Conservation (phyloP, 64 coral and sea anemone genomes). For the Pachyseris speciosa region DNA sequence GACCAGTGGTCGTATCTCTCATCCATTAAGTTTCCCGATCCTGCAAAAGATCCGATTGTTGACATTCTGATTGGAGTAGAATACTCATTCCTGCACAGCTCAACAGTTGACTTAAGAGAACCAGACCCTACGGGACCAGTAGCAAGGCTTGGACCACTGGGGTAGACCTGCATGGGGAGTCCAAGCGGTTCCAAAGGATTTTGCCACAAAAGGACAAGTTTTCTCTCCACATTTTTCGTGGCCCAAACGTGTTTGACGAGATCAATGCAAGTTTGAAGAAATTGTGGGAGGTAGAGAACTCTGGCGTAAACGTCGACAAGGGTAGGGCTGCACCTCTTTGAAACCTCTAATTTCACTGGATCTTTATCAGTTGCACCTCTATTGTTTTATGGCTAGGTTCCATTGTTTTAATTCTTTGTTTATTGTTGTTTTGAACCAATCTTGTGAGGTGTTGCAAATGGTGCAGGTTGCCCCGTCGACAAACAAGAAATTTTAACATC, state of each 20-base stretch:
- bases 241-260: background rate
- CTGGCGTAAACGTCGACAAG: conserved; percentile 55
- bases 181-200: no score
- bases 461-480: no score
- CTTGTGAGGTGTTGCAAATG: no score
- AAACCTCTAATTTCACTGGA: no score
- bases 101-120: conserved; percentile 44
- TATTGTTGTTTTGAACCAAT: no score
- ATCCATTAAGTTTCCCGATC: no score
- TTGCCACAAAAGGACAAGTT: background rate
- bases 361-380: no score
- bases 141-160: conserved; percentile 48
- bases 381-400: no score
- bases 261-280: background rate
- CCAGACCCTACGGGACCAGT: conserved; percentile 50
- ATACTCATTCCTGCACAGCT: conserved; percentile 57
- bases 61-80: conserved; percentile 70
- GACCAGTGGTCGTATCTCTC: background rate
- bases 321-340: no score
- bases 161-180: conserved; percentile 1
- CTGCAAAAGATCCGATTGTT: conserved; percentile 21
- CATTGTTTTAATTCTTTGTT: no score
- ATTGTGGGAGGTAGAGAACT: background rate
- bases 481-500: background rate
- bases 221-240: conserved; percentile 22